These are phyloP conservation scores for Synanthedon andrenaeformis DNA, from an alignment of 2,888 invertebrate species.

Conservation along the genomic window DNA sequence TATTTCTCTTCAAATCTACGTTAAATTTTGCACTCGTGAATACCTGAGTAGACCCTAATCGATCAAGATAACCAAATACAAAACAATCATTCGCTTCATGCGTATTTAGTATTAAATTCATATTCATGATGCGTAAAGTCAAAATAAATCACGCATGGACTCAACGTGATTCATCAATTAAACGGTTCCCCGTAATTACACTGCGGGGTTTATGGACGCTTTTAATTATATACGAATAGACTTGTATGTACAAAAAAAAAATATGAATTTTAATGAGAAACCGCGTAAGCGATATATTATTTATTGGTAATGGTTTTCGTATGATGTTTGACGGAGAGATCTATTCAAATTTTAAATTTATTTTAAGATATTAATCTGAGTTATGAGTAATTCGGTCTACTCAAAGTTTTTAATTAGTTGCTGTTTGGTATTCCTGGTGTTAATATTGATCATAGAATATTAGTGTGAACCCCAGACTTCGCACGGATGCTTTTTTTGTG, in stretches of 20 bases:
- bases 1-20: no score
- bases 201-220: constrained; percentile 28
- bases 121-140: constrained; percentile 10
- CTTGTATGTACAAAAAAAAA: no score
- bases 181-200: constrained; percentile 38
- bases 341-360: background rate
- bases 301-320: constrained; percentile 9
- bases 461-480: no score
- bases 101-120: constrained; percentile 1
- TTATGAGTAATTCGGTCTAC: background rate
- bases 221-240: constrained; percentile 35
- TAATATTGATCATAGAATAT: no score
- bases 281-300: constrained; percentile 17
- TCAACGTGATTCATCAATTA: constrained; percentile 48
- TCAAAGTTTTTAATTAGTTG: no score
- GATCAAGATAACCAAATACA: background rate
- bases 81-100: constrained; percentile 1
- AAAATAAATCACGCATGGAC: background rate
- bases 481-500: no score
- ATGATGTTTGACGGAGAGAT: background rate
- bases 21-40: background rate
- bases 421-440: no score
- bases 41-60: background rate
- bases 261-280: constrained; percentile 35
- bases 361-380: background rate